Percentiles rank a stretch among this genome's conserved stretches.
These are phyloP conservation scores for Nicator chloris DNA, from an alignment of 2,113 vertebrate genomes.

Conservation along the genomic window DNA sequence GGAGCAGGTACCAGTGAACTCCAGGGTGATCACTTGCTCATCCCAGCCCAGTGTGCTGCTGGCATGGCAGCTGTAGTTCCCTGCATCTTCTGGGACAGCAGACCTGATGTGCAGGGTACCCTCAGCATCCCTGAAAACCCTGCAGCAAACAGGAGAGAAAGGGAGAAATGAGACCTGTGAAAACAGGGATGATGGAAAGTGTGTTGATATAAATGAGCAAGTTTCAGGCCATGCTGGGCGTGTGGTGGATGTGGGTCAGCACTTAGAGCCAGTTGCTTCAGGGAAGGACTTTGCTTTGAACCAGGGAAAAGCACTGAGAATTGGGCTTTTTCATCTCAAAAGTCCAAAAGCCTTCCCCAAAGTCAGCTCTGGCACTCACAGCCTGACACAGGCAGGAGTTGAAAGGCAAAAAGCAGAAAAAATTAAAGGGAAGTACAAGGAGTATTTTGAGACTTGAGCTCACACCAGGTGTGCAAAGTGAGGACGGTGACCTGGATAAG, in stretches of 20 bases:
- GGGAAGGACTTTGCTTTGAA: neutral
- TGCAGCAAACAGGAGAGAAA: neutral
- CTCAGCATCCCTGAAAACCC: conserved; percentile 57
- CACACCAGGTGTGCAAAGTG: neutral
- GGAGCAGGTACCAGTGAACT: conserved; percentile 49
- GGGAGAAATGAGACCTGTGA: neutral
- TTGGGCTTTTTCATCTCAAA: neutral
- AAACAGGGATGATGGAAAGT: neutral
- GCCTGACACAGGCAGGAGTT: neutral
- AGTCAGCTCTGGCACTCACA: neutral
- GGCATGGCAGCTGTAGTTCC: conserved; percentile 88
- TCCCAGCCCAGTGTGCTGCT: conserved; percentile 79
- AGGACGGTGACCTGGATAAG: neutral
- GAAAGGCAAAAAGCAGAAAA: neutral
- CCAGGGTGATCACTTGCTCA: conserved; percentile 51
- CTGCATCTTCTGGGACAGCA: conserved; percentile 84
- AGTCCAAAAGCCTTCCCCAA: neutral
- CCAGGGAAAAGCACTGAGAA: neutral
- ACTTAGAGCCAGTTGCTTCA: neutral
- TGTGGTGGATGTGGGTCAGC: neutral
- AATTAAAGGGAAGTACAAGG: neutral
- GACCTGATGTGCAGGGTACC: conserved; percentile 80
- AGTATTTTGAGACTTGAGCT: neutral
- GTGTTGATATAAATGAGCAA: neutral
- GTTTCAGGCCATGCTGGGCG: neutral